Percentiles rank a stretch among this genome's conserved stretches.
phyloP scores from a whole-genome alignment of 1,140 invertebrate genomes.

The Pseudomyrmex sp. region DNA sequence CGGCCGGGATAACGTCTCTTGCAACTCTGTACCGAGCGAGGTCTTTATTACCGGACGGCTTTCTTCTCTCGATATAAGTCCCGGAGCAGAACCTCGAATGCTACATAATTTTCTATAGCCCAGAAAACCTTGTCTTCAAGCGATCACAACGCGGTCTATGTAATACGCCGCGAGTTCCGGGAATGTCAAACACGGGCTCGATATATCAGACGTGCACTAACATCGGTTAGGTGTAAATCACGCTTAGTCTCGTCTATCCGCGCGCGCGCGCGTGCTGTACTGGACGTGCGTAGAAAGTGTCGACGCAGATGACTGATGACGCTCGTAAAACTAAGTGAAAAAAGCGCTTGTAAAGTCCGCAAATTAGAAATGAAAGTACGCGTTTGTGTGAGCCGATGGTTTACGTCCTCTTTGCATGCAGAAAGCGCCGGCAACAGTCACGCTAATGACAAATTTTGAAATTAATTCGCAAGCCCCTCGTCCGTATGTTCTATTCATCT shows the following conservation, averaged over 20 bases:
- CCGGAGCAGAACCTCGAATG: conserved; percentile 20
- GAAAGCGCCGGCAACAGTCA: background rate
- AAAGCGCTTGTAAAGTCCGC: background rate
- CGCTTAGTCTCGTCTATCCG: background rate
- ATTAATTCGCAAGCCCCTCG: background rate
- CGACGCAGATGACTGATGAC: background rate
- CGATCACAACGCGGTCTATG: background rate
- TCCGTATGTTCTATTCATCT: conserved; percentile 60
- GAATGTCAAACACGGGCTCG: background rate
- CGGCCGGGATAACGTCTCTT: conserved; percentile 50
- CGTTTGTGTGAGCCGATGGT: background rate
- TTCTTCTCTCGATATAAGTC: conserved; percentile 35
- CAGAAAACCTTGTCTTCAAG: conserved; percentile 31
- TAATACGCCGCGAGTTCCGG: background rate
- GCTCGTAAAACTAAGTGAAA: background rate
- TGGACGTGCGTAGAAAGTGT: background rate
- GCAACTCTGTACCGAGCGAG: conserved; percentile 52
- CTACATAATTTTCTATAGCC: conserved; percentile 36
- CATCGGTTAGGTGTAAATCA: conserved; percentile 3
- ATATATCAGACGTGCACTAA: background rate
- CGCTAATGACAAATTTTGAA: background rate
- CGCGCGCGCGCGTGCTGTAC: too few relatives aligned
- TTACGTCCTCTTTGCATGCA: background rate
- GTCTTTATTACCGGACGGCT: conserved; percentile 54
- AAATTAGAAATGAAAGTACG: background rate